Conservation (phyloP, 2,888 invertebrate genomes). For the Alentia gelatinosa region DNA sequence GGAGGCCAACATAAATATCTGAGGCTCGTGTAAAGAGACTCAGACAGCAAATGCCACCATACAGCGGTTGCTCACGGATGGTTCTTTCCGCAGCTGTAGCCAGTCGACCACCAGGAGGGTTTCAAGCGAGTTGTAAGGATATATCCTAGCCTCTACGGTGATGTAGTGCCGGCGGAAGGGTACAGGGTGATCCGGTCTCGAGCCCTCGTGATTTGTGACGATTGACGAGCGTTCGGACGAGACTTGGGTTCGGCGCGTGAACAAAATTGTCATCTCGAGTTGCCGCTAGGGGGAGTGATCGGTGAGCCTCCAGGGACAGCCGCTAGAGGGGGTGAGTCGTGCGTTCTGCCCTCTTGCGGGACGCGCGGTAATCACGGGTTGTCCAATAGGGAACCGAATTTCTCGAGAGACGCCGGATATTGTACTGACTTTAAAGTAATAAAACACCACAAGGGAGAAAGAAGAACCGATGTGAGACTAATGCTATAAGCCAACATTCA, state of each 20-base stretch:
- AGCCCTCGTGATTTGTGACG: not conserved
- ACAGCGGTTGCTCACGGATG: not conserved
- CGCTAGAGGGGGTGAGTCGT: not conserved
- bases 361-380: not conserved
- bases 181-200: not conserved
- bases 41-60: not conserved
- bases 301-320: not conserved
- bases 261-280: not conserved
- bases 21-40: not conserved
- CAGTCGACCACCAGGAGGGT: not conserved
- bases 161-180: not conserved
- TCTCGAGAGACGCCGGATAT: too few species aligned
- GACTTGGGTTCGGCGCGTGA: not conserved
- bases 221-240: not conserved
- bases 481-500: too few species aligned
- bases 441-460: too few species aligned
- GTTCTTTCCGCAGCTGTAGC: not conserved
- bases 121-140: not conserved
- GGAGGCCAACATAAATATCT: not conserved
- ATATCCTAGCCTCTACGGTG: not conserved
- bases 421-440: too few species aligned
- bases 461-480: too few species aligned
- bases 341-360: not conserved
- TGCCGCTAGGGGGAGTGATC: not conserved
- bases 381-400: too few species aligned